Percentiles rank a stretch among this genome's conserved stretches.
Conservation (phyloP, 2,888 invertebrate genomes). For the Hydraecia micacea region DNA sequence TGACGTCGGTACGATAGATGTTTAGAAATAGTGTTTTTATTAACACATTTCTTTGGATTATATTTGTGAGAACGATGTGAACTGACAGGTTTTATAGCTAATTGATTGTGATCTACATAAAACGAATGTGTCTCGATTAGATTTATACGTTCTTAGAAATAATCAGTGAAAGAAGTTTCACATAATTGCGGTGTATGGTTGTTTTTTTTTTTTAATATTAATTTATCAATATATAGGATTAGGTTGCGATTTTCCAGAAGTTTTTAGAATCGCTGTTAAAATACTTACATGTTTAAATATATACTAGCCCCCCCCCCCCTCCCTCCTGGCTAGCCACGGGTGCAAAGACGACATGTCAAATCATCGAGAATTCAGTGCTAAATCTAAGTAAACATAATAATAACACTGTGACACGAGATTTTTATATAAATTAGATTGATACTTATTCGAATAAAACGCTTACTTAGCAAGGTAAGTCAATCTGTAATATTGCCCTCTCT, state of each 20-base stretch:
- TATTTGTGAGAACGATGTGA: constrained; percentile 54
- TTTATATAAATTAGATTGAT: too few relatives aligned
- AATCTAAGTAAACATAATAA: too few relatives aligned
- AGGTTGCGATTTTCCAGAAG: not conserved
- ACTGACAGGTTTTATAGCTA: constrained; percentile 41
- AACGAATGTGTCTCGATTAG: constrained; percentile 34
- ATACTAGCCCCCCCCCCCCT: too few relatives aligned
- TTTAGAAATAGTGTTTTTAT: constrained; percentile 45
- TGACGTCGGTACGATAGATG: constrained; percentile 42
- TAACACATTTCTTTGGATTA: constrained; percentile 38
- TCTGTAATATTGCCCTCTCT: not conserved
- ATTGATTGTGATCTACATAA: constrained; percentile 59
- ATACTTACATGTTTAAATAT: too few relatives aligned
- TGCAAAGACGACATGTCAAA: too few relatives aligned
- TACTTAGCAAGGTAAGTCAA: not conserved
- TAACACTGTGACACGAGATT: too few relatives aligned
- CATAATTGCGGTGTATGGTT: not conserved
- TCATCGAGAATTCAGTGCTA: too few relatives aligned
- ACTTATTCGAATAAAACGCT: too few relatives aligned
- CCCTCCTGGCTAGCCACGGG: too few relatives aligned
- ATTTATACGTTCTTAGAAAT: constrained; percentile 25
- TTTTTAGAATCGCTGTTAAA: not conserved
- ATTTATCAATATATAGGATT: not conserved
- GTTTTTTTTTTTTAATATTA: not conserved
- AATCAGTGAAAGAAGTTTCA: constrained; percentile 2